Evolutionary conservation across 2,113 vertebrate genomes (phyloP), one percentile per base, ranked within the genome.

Genomic region (Chaenogobius annularis): DNA sequence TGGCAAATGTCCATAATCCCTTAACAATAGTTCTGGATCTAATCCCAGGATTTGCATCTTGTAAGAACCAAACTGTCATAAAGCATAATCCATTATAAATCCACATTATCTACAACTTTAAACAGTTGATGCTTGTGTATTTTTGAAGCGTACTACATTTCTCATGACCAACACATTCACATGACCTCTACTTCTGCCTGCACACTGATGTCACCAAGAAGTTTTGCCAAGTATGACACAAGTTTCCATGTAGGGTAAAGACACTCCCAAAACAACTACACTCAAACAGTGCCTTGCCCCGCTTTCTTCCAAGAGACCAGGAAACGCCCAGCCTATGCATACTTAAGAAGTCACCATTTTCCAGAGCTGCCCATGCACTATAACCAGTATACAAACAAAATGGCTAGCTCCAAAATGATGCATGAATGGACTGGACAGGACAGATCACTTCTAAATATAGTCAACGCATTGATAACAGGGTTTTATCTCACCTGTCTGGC

Each of bases 401-500:
- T 55, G 0, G 13, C 5, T 10, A 65, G 74, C 73, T 65, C 47
- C 11, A 20, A 44, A 47, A 9, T n/a, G 7, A 40, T n/a, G 20
- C 63, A 12, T 73, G 73, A 50, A 23, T 23, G 1, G 15, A 22
- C 13, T 11, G 23, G 12, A 54, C 14, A 20, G 23, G 12, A 54
- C 14, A 20, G 20, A 46, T 1, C 10, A 5, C 14, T 54, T 55
- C 52, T 26, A 58, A 61, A 66, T 9, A 4, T 1, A 19, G 3
- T 19, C 0, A 2, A 22, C 12, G 14, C 12, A 5, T 31, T 47
- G 82, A 74, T 72, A 46, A 61, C 44, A 7, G 47, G 15, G 70
- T 1, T 63, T 68, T 56, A 31, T 47, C 73, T 73, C 75, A 99
- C 98, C 96, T 96, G 81, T 96, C 94, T 8, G 98, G 97, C 83